Evolutionary conservation across 2,888 invertebrate species (phyloP), one percentile per base, ranked within the genome.

Genomic region (Bellardia pandia): DNA sequence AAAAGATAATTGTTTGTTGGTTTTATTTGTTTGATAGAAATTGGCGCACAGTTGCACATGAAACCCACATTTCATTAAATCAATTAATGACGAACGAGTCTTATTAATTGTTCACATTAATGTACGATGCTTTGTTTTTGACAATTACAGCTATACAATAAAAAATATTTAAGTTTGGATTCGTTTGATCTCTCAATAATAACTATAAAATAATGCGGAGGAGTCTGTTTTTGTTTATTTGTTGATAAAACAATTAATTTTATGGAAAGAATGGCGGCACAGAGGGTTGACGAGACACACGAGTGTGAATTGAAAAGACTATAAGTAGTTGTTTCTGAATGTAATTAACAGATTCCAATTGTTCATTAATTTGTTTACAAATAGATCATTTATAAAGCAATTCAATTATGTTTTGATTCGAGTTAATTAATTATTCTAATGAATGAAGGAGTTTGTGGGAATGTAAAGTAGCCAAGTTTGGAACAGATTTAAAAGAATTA

Each of bases 331-430:
- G 71, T 69, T 66, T 14, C 8, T 56, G 16, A 66, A 75, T 72
- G 53, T 16, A 74, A n/a, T 68, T 30, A 68, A 75, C n/a, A 51
- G 81, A 60, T 69, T 11, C 5, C 11, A 72, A 64, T 30, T 66
- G 48, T 71, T 40, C 23, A 77, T 77, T 69, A 53, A 71, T 76
- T 71, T 85, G 58, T 80, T 76, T 80, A 71, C 71, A 80, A 80
- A 80, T 53, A 37, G 13, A 23, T 37, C 45, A 71, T 48, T 79
- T 80, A 62, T 71, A 79, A 79, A 37, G 30, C 69, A 62, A 79
- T 85, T 80, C 64, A 48, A 33, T 23, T 42, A 60, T 37, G 40
- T 58, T 48, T 11, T 40, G 71, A 42, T 45, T 60, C 13, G 45
- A 45, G 14, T 56, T 72, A 8, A 42, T 56, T 56, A 42, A 58